Evolutionary conservation across 2,888 invertebrate species (phyloP).

Genomic region (Microplitis manilae): DNA sequence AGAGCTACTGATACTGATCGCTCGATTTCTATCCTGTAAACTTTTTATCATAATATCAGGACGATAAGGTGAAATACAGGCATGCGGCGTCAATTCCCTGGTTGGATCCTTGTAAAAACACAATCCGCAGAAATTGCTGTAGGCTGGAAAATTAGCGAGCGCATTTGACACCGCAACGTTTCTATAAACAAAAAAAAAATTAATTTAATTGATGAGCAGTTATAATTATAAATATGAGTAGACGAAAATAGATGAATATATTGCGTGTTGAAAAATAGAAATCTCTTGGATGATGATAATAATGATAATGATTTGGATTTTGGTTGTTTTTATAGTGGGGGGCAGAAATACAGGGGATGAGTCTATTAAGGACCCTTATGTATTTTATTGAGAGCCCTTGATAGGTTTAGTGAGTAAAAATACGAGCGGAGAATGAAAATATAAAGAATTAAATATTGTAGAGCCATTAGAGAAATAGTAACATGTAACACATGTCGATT

Average conservation of each 20-base stretch:
- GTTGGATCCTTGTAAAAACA: slow-evolving; percentile 61
- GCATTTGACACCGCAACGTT: slow-evolving; percentile 65
- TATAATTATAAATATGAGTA: background rate
- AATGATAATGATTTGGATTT: background rate
- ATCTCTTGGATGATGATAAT: background rate
- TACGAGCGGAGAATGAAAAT: background rate
- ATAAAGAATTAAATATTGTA: background rate
- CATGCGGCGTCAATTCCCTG: slow-evolving; percentile 50
- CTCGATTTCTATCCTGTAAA: slow-evolving; percentile 16
- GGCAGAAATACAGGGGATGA: background rate
- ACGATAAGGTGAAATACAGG: slow-evolving; percentile 49
- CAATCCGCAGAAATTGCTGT: slow-evolving; percentile 60
- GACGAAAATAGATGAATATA: slow-evolving; percentile 2
- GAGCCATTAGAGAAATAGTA: slow-evolving; percentile 3
- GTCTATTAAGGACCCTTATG: slow-evolving; percentile 12
- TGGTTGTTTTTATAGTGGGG: background rate
- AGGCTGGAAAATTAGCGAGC: slow-evolving; percentile 61
- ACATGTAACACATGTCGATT: slow-evolving; percentile 22
- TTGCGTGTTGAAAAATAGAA: background rate
- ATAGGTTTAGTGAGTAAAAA: slow-evolving; percentile 12
- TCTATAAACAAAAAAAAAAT: slow-evolving; percentile 53
- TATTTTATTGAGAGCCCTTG: background rate
- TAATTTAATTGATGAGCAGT: background rate
- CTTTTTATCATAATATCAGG: slow-evolving; percentile 27
- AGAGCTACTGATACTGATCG: slow-evolving; percentile 52